Base-by-base conservation (phyloP, 1,140 invertebrate species). In the Ceratina australensis region DNA sequence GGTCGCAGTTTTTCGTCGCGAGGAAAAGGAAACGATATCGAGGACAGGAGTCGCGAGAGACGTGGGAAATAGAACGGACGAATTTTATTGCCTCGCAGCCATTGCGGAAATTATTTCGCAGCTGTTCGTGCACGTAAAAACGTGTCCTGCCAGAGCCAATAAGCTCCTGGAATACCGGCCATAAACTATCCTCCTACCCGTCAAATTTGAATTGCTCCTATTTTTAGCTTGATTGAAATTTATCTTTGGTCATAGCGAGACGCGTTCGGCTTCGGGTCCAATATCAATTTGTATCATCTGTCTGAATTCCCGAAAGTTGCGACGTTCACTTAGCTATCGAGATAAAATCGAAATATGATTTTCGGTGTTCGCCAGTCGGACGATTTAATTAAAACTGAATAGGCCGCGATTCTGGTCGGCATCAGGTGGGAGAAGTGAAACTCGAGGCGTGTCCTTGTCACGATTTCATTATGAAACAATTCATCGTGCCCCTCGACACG, bases 41-140 rank as follows among this genome's bases (percentile, higher is more conserved):
- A n/a, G 8, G 20, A 22, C 16, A 16, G 33, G 2, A 12, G 28
- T 42, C 33, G 33, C 33, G 33, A 42, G 33, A 42, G 33, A 75
- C 24, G 52, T 24, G 52, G 24, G 33, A 49, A 75, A 59, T 49
- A 28, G 63, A 57, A 75, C n/a, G 52, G 15, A 26, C 61, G 22
- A 28, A 67, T 75, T 75, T 75, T 66, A 67, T 67, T 67, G 52
- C 52, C 8, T 42, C 16, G 33, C 13, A 18, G 47, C 15, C 67
- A 59, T 28, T 26, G 33, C 3, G 52, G 12, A 75, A 75, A 75
- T 75, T 75, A 67, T 75, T 67, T 75, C 33, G 22, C 63, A 74
- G 72, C 63, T 75, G 63, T 67, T 59, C 28, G 18, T 20, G 4
- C 18, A 57, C 63, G 13, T 74, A 67, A 74, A 74, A 57, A 33